A percentile compares a stretch with the other conserved stretches of the same genome.
Conservation (phyloP, 1,140 invertebrate species). For the Hydropsyche tenuis region DNA sequence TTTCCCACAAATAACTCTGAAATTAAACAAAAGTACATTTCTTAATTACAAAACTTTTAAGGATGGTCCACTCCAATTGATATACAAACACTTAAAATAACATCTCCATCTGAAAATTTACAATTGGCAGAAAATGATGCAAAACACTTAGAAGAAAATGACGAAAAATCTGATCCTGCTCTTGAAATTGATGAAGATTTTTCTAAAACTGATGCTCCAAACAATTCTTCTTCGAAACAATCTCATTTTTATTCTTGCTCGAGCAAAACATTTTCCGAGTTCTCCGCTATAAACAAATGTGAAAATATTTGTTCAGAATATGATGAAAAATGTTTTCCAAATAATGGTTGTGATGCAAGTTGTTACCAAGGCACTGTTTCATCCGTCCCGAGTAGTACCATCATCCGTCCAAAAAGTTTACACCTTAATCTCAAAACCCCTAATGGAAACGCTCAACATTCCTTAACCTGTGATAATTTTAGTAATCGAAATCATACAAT, state of each 20-base stretch:
- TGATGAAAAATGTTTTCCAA: slow-evolving; percentile 1
- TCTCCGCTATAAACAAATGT: slow-evolving; percentile 31
- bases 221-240: not conserved
- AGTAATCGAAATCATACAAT: slow-evolving; percentile 16
- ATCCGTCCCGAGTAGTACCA: slow-evolving; percentile 30
- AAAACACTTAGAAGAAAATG: not conserved
- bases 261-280: slow-evolving; percentile 45
- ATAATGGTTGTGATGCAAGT: slow-evolving; percentile 21
- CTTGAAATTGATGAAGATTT: slow-evolving; percentile 12
- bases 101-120: not conserved
- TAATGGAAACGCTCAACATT: slow-evolving; percentile 22
- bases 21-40: not conserved
- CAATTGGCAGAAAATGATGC: not conserved
- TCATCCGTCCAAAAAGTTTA: slow-evolving; percentile 25
- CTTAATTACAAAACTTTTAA: not conserved
- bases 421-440: not conserved
- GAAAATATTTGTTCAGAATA: slow-evolving; percentile 3
- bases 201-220: not conserved
- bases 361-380: slow-evolving; percentile 22
- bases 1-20: not conserved
- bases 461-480: slow-evolving; percentile 18
- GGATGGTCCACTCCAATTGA: slow-evolving; percentile 10
- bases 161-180: not conserved
- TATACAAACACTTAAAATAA: not conserved
- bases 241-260: slow-evolving; percentile 31